phyloP scores from a whole-genome alignment of 2,888 invertebrate species.

The Fabriciana adippe region DNA sequence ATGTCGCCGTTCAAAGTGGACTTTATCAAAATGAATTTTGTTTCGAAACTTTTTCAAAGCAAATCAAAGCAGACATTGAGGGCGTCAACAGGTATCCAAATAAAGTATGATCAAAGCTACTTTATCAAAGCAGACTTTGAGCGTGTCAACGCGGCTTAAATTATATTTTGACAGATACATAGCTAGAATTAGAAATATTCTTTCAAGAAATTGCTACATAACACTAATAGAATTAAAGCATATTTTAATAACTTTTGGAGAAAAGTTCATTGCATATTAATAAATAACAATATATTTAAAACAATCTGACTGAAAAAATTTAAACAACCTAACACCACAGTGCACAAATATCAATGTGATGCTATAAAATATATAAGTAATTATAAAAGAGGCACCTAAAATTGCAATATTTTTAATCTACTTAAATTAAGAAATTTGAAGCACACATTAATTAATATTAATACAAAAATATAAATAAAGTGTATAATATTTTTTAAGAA shows the following conservation, averaged over 20 bases:
- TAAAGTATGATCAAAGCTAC: too few relatives aligned
- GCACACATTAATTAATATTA: conserved; percentile 25
- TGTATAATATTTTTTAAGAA: not conserved
- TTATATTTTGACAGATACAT: conserved; percentile 21
- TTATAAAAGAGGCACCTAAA: conserved; percentile 59
- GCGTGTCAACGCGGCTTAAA: too few relatives aligned
- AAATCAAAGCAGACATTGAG: too few relatives aligned
- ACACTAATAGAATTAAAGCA: conserved; percentile 23
- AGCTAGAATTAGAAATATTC: conserved; percentile 13
- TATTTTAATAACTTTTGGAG: conserved; percentile 10
- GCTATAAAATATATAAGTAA: conserved; percentile 46
- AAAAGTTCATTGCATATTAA: conserved; percentile 32
- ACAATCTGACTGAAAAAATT: conserved; percentile 34
- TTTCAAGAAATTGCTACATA: conserved; percentile 22
- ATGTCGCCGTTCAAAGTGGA: too few relatives aligned
- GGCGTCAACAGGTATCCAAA: too few relatives aligned
- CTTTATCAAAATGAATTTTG: too few relatives aligned
- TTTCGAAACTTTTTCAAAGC: too few relatives aligned
- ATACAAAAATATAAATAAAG: conserved; percentile 13
- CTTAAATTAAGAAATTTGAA: conserved; percentile 22
- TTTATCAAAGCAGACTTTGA: too few relatives aligned
- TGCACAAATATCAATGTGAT: conserved; percentile 59
- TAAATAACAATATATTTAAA: conserved; percentile 38
- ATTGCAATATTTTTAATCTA: conserved; percentile 31
- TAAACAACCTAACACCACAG: conserved; percentile 53